phyloP scores from a whole-genome alignment of 2,888 invertebrate species.

The Chorisops tibialis region DNA sequence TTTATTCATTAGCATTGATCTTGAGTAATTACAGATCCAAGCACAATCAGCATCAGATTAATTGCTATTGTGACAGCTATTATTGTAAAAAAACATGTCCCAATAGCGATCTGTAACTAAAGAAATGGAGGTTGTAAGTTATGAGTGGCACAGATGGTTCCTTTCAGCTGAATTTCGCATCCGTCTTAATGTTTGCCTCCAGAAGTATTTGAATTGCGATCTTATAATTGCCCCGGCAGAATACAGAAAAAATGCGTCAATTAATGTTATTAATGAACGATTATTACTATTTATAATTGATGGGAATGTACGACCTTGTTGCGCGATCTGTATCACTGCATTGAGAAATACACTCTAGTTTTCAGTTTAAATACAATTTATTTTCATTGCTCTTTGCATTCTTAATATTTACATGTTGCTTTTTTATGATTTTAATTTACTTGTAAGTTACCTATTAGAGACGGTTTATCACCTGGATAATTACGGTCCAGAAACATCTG shows the following conservation, averaged over 20 bases:
- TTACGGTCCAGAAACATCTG: slow-evolving; percentile 24
- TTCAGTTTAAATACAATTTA: slow-evolving; percentile 23
- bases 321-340: background rate
- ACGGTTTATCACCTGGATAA: slow-evolving; percentile 28
- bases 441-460: background rate
- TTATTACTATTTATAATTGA: background rate
- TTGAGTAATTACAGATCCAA: slow-evolving; percentile 13
- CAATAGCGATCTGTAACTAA: no score
- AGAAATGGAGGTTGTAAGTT: no score
- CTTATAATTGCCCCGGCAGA: no score
- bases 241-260: no score
- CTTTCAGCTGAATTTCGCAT: no score
- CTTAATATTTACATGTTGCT: slow-evolving; percentile 16
- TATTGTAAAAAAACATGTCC: background rate
- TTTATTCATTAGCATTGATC: slow-evolving; percentile 14
- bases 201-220: no score
- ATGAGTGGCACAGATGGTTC: no score
- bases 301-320: background rate
- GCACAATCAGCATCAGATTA: no score
- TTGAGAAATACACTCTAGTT: background rate
- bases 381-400: slow-evolving; percentile 20
- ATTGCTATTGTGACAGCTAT: no score
- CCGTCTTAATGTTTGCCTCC: no score
- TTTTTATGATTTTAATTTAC: slow-evolving; percentile 15
- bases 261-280: background rate